phyloP scores from a whole-genome alignment of 2,888 invertebrate species.

The Pyrgus malvae region DNA sequence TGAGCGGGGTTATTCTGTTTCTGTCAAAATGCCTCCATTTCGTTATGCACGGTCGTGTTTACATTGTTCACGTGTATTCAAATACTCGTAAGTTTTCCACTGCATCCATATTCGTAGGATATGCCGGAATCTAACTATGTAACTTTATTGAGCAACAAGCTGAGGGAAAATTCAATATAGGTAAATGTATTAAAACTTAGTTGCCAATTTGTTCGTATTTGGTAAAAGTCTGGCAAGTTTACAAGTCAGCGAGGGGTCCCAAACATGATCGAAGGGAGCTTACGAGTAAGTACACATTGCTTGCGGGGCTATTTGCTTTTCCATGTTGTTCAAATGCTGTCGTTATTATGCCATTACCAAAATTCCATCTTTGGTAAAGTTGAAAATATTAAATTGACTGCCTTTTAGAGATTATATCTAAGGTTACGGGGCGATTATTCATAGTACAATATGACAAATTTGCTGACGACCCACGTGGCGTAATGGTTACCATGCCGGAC shows the following conservation, averaged over 20 bases:
- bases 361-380: not conserved
- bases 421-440: too few species aligned
- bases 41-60: constrained; percentile 47
- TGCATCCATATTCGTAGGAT: constrained; percentile 26
- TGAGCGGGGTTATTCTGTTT: constrained; percentile 54
- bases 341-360: constrained; percentile 14
- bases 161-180: not conserved
- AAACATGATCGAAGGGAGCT: constrained; percentile 13
- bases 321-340: constrained; percentile 12
- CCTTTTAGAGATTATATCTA: too few species aligned
- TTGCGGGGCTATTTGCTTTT: constrained; percentile 11
- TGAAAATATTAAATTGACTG: too few species aligned
- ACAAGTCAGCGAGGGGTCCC: constrained; percentile 9
- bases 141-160: constrained; percentile 1
- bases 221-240: constrained; percentile 14
- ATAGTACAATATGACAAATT: too few species aligned
- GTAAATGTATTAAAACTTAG: not conserved
- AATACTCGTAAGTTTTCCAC: constrained; percentile 47
- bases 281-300: constrained; percentile 19
- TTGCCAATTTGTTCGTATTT: not conserved
- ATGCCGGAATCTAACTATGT: constrained; percentile 14
- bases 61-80: constrained; percentile 44
- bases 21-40: constrained; percentile 59
- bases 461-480: too few species aligned
- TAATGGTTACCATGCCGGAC: too few species aligned